These are phyloP conservation scores for Dipodomys ordii DNA, from an alignment of 2,113 vertebrate species.

Conservation along the genomic window DNA sequence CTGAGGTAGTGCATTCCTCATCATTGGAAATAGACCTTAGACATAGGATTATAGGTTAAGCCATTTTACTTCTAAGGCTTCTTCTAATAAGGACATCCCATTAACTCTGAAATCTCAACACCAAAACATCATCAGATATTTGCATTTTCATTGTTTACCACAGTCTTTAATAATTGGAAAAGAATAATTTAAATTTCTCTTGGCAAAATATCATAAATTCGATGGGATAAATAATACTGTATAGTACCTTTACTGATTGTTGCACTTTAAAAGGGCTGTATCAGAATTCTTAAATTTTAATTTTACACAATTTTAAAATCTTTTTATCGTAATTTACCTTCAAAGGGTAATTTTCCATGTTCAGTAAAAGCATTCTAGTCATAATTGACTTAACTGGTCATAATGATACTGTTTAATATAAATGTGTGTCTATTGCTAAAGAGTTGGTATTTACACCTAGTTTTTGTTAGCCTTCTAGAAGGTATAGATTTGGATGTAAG, in stretches of 20 bases:
- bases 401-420: slow-evolving; percentile 36
- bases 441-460: slow-evolving; percentile 21
- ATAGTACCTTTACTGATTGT: slow-evolving; percentile 27
- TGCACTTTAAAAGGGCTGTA: slow-evolving; percentile 29
- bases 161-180: background rate
- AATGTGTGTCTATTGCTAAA: slow-evolving; percentile 28
- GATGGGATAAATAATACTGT: slow-evolving; percentile 21
- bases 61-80: background rate
- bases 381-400: slow-evolving; percentile 37
- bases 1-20: background rate
- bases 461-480: slow-evolving; percentile 47
- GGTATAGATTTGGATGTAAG: slow-evolving; percentile 38
- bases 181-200: slow-evolving; percentile 58
- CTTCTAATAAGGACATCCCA: background rate
- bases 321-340: slow-evolving; percentile 40
- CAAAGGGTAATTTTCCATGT: slow-evolving; percentile 36
- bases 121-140: background rate
- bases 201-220: background rate
- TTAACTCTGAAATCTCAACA: slow-evolving; percentile 41
- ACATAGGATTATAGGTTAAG: background rate
- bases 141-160: slow-evolving; percentile 21
- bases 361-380: slow-evolving; percentile 35
- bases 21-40: background rate
- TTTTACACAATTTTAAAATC: background rate
- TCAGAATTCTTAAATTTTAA: slow-evolving; percentile 43